Evolutionary conservation across 2,797 vertebrate genomes (phyloP).

Genomic region (Glyptemys insculpta): DNA sequence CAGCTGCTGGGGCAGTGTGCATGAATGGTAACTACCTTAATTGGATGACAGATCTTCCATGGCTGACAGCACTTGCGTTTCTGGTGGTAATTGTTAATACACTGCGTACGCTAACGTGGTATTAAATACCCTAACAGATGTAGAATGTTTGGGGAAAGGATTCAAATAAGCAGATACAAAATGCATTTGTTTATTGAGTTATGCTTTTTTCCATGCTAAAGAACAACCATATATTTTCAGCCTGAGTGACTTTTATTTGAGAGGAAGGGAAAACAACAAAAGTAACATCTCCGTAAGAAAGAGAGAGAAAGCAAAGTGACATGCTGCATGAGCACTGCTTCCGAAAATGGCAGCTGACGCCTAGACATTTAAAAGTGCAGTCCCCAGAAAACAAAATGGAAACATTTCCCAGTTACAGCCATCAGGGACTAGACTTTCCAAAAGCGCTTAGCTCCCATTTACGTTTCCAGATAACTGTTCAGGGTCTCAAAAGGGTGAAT

Average conservation of each 20-base stretch:
- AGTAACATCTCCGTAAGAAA: background rate
- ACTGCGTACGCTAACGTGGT: background rate
- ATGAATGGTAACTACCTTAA: slow-evolving; percentile 14
- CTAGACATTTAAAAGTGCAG: background rate
- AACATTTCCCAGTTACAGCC: background rate
- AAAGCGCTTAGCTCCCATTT: background rate
- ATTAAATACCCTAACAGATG: slow-evolving; percentile 11
- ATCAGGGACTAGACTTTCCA: background rate
- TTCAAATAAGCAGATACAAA: slow-evolving; percentile 32
- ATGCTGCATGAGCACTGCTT: background rate
- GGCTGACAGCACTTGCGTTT: background rate
- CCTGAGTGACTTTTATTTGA: background rate
- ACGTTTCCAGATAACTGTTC: background rate
- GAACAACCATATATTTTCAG: background rate
- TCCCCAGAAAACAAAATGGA: background rate
- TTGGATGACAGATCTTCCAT: slow-evolving; percentile 36
- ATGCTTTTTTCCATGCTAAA: background rate
- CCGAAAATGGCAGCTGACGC: background rate
- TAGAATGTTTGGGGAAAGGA: background rate
- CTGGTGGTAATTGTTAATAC: slow-evolving; percentile 15
- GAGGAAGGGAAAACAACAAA: background rate
- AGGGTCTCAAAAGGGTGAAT: background rate
- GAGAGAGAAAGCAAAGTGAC: background rate
- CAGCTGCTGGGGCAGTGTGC: background rate
- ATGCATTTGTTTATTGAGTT: background rate